Evolutionary conservation across 2,888 invertebrate species (phyloP), one percentile per base, ranked within the genome.

Genomic region (Cyrtodaria siliqua): DNA sequence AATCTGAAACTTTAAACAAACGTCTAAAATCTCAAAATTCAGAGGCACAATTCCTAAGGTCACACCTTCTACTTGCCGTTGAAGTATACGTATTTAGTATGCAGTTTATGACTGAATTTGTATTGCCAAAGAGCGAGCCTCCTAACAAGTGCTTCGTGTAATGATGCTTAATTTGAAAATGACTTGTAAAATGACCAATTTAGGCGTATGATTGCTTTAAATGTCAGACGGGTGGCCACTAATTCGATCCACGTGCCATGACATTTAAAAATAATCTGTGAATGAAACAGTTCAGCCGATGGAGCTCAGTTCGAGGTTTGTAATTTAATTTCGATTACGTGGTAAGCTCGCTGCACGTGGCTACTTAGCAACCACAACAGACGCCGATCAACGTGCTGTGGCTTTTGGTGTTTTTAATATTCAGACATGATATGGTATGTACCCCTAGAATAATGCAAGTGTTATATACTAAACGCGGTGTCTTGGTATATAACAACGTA

Each of bases 161-260:
- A 78, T 78, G 64, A 62, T 47, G 61, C 55, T 55, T 80, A 71
- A 80, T 73, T 69, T 59, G 76, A 76, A 80, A 76, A 80, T 80
- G 44, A 73, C 66, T 68, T 69, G 80, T 66, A 68, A 80, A 80
- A 73, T 73, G 80, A 73, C 76, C 80, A 76, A 80, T 80, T 80
- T 75, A 62, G 53, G 76, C 64, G 56, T 69, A 64, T 73, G 56
- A 80, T 73, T 73, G 61, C 63, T 59, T 70, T 73, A 80, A 80
- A 76, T 80, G 73, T 69, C 80, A 73, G 42, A 56, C 42, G 38
- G 27, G 42, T 20, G 44, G n/a, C 24, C 59, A 61, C 53, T 69
- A 64, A 64, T 53, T 52, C 42, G 24, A 3, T 56, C 64, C 78
- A 72, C 78, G 78, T 78, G 78, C 60, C 63, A 18, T 26, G n/a